Base-by-base conservation (phyloP, 2,797 vertebrate species). In the Siniperca obscura region DNA sequence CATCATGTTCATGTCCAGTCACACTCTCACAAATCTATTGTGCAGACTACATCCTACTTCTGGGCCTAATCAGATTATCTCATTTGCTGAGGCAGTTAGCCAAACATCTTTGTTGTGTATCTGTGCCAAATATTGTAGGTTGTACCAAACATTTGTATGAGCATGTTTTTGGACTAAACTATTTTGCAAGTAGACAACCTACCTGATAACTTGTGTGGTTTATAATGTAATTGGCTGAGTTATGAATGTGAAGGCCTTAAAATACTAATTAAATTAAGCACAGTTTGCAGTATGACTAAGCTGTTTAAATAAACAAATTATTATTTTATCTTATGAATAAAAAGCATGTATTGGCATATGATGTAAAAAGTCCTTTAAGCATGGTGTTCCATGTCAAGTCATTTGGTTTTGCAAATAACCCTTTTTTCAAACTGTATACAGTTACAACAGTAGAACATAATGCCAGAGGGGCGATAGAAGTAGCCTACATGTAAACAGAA, bases 21-120 rank as follows among this genome's bases (percentile, higher is more conserved):
- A 44, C 55, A 69, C 22, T 79, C 10, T 52, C 61, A 53, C 21
- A 53, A 61, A 74, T 76, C 57, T 65, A 13, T 50, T 69, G 62
- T n/a, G 0, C 40, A 59, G 66, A 40, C 60, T 60, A 40, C 21
- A 48, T 69, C 55, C 44, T 42, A 64, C 68, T 76, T 75, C 40
- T 76, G n/a, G 27, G 30, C 44, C 42, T 64, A 73, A 87, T 78
- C 52, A 55, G 70, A 80, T 86, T 76, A 70, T 27, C 13, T 66
- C 34, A 52, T 40, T 56, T 48, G 25, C 48, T 14, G 38, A 69
- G 53, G 38, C 38, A 68, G 56, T 64, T 34, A n/a, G 25, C 50
- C 30, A 74, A 56, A n/a, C 3, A 10, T 66, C 11, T 53, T 44
- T 68, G 42, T 21, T 42, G 53, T 48, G 36, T 44, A 25, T 61